These are phyloP conservation scores for Phrynosoma platyrhinos DNA, from an alignment of 2,113 vertebrate genomes.

Conservation along the genomic window DNA sequence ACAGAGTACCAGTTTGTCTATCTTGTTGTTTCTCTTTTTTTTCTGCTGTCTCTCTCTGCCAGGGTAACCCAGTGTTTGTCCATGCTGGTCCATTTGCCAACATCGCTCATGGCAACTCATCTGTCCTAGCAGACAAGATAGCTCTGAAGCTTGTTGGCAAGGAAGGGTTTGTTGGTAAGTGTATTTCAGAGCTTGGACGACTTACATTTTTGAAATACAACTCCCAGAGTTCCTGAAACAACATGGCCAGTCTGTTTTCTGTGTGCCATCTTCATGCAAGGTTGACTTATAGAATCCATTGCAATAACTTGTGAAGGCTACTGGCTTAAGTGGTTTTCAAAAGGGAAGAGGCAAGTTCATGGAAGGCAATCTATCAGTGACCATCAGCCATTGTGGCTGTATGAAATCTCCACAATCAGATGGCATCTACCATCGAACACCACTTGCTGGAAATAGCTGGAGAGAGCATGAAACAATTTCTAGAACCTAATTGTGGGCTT, in stretches of 20 bases:
- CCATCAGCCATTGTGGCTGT: background rate
- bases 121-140: conserved; percentile 95
- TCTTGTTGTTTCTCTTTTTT: background rate
- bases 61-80: conserved; percentile 97
- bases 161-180: conserved; percentile 93
- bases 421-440: background rate
- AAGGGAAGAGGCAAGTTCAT: background rate
- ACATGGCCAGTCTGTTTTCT: too few species aligned
- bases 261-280: background rate
- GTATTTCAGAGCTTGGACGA: background rate
- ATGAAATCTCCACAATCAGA: background rate
- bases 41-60: conserved; percentile 23
- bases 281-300: background rate
- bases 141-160: conserved; percentile 95
- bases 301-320: too few species aligned
- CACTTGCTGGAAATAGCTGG: background rate
- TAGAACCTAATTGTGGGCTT: background rate
- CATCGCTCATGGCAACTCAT: conserved; percentile 99
- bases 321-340: background rate
- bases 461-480: background rate
- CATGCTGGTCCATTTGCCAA: conserved; percentile 98
- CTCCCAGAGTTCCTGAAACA: too few species aligned
- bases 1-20: background rate
- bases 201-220: too few species aligned
- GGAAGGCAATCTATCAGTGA: background rate